These are phyloP conservation scores for Callithrix jacchus DNA, from an alignment of 2,113 vertebrate species.

Conservation along the genomic window DNA sequence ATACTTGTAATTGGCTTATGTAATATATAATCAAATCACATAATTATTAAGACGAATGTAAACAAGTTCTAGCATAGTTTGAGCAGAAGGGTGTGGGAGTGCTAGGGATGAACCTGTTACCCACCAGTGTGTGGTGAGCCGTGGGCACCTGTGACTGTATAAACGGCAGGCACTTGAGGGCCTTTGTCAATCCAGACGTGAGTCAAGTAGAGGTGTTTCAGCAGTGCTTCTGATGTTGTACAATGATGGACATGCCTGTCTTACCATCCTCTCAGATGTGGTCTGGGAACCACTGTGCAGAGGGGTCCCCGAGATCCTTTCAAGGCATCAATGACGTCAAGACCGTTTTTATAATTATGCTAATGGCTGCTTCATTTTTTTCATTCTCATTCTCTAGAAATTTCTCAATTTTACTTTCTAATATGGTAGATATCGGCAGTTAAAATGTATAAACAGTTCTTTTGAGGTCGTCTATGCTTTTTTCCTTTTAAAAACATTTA, in stretches of 20 bases:
- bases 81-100: conserved; percentile 60
- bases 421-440: neutral
- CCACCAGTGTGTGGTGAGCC: neutral
- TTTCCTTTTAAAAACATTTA: neutral
- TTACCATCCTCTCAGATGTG: neutral
- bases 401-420: neutral
- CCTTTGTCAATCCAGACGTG: neutral
- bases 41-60: conserved; percentile 55
- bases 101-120: conserved; percentile 8
- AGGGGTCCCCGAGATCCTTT: neutral
- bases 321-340: neutral
- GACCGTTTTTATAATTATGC: neutral
- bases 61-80: conserved; percentile 44
- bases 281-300: neutral
- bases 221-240: neutral
- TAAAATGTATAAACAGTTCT: neutral
- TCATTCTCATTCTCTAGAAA: neutral
- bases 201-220: neutral
- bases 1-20: conserved; percentile 14
- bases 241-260: neutral
- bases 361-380: neutral
- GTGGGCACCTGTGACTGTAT: conserved; percentile 43
- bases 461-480: neutral
- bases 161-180: neutral
- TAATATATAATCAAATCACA: conserved; percentile 20